Evolutionary conservation across 2,888 invertebrate genomes (phyloP).

Genomic region (Caenorhabditis sulstoni): DNA sequence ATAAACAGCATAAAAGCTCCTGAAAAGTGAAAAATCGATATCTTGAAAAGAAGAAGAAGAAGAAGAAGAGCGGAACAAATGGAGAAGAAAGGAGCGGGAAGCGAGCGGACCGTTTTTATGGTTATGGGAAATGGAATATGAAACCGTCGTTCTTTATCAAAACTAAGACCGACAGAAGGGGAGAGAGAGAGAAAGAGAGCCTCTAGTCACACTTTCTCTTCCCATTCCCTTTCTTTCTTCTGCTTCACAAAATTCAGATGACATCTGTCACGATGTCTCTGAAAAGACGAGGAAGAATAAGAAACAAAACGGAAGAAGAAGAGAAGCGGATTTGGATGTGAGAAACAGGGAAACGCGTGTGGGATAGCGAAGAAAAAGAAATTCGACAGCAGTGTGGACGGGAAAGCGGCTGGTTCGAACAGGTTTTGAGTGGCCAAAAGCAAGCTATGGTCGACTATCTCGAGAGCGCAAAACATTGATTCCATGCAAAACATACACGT

Average conservation of each 20-base stretch:
- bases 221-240: no score
- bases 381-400: constrained; percentile 34
- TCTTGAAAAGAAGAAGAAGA: not conserved
- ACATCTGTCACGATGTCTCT: constrained; percentile 3
- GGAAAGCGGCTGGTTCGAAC: constrained; percentile 54
- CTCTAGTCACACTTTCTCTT: constrained; percentile 46
- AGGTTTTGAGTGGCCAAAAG: constrained; percentile 52
- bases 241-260: constrained; percentile 11
- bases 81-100: not conserved
- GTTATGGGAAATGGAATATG: constrained; percentile 29
- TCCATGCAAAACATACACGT: constrained; percentile 40
- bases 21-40: constrained; percentile 31
- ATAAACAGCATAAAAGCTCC: constrained; percentile 59
- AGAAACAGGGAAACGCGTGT: constrained; percentile 52
- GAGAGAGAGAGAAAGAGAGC: no score
- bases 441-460: constrained; percentile 58
- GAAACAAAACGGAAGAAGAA: constrained; percentile 2
- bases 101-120: constrained; percentile 2
- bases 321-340: constrained; percentile 52
- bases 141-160: not conserved
- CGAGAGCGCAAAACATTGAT: constrained; percentile 51
- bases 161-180: not conserved
- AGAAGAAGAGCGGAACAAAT: not conserved
- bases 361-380: constrained; percentile 38
- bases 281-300: constrained; percentile 5